Base-by-base conservation (phyloP, 2,888 invertebrate species). In the Gymnosoma rotundatum region DNA sequence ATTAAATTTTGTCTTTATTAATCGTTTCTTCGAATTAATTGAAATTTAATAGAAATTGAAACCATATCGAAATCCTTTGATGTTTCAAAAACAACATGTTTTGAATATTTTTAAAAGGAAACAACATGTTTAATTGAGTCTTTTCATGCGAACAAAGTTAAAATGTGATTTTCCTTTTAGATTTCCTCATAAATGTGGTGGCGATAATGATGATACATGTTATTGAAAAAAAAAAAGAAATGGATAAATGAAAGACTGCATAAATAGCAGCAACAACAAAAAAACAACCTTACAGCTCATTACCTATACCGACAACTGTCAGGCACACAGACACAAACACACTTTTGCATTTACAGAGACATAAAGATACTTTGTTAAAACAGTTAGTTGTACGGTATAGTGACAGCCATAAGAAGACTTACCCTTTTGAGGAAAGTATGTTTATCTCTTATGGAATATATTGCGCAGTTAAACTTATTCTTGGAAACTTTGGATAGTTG, bases 201-300 rank as follows among this genome's bases (percentile, higher is more conserved):
- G 14, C 69, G 50, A 72, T 48, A 20, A 78, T 66, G 78, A 72
- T 75, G 83, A 76, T 74, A 83, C 78, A 86, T 86, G 86, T 83
- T 79, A 86, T 87, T 87, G 86, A 87, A 82, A 42, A 79, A 87
- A 80, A 21, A 79, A 32, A 83, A 78, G 63, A 20, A 78, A 74
- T 25, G 25, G 48, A 74, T 54, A 45, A 66, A 56, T 64, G 38
- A 60, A 38, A 60, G 76, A 54, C 69, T 61, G 63, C 72, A 63
- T 78, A 81, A 84, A 81, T 81, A 64, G 56, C 83, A 84, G 12
- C 42, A 42, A 42, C 42, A 42, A 42, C n/a, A n/a, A 42, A 76
- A 87, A 84, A 87, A 89, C 87, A 86, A 87, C 86, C 86, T 86
- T 86, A 87, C 87, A 88, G 88, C 88, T 89, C 89, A 88, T 89